Percentiles rank a stretch among this genome's conserved stretches.
These are phyloP conservation scores for Endotricha flammealis DNA, from an alignment of 2,888 invertebrate species.

Conservation along the genomic window DNA sequence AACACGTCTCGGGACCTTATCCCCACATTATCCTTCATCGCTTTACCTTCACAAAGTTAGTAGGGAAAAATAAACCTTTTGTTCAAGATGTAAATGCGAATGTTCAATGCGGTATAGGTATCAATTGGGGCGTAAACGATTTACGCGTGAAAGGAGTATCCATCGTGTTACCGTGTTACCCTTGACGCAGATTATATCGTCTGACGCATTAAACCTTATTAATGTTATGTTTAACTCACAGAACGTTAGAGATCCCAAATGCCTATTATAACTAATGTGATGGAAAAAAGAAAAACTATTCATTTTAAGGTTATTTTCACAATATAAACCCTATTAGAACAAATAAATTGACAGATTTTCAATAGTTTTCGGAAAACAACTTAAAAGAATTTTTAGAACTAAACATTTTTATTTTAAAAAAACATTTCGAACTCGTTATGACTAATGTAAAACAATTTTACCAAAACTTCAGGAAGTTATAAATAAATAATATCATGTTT, in stretches of 20 bases:
- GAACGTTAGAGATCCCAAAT: conserved; percentile 23
- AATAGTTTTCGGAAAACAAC: too few species aligned
- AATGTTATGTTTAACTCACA: conserved; percentile 38
- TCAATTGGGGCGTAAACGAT: conserved; percentile 46
- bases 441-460: too few species aligned
- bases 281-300: too few species aligned
- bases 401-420: too few species aligned
- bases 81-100: conserved; percentile 28
- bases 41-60: conserved; percentile 31
- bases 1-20: conserved; percentile 62
- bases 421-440: too few species aligned
- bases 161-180: conserved; percentile 44
- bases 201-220: conserved; percentile 52
- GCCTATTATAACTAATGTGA: too few species aligned
- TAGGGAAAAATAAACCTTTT: conserved; percentile 50
- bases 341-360: too few species aligned
- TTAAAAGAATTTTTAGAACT: too few species aligned
- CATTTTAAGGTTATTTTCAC: too few species aligned
- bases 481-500: too few species aligned
- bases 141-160: conserved; percentile 51
- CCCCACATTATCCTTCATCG: conserved; percentile 56
- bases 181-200: conserved; percentile 54
- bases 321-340: too few species aligned
- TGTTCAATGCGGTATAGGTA: conserved; percentile 27
- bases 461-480: too few species aligned